These are phyloP conservation scores for Amphipyra tragopoginis DNA, from an alignment of 2,888 invertebrate genomes.

Conservation along the genomic window DNA sequence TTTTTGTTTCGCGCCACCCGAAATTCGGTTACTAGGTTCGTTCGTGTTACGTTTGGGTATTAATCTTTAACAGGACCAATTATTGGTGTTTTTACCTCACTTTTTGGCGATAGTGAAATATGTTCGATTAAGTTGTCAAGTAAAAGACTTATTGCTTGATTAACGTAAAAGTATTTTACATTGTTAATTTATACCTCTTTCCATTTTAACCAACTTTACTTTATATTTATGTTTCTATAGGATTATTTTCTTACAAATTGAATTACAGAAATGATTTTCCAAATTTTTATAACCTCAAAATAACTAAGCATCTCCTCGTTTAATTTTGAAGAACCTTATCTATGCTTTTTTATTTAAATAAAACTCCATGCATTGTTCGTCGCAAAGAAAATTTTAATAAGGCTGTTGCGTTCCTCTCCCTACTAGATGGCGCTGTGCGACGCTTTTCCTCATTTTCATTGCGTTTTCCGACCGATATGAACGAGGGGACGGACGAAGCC, in stretches of 20 bases:
- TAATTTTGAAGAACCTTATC: not conserved
- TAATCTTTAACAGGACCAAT: slow-evolving; percentile 66
- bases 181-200: not conserved
- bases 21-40: slow-evolving; percentile 89
- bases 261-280: no score
- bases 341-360: not conserved
- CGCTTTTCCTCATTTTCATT: slow-evolving; percentile 73
- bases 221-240: no score
- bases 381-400: slow-evolving; percentile 24
- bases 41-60: slow-evolving; percentile 69
- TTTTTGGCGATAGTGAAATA: slow-evolving; percentile 36
- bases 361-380: not conserved
- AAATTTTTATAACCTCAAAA: no score
- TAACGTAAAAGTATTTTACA: not conserved
- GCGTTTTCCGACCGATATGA: slow-evolving; percentile 66
- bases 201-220: no score
- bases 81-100: slow-evolving; percentile 62
- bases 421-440: slow-evolving; percentile 81
- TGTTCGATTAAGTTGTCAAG: slow-evolving; percentile 20
- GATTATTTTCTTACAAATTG: no score
- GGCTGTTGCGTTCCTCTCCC: slow-evolving; percentile 72
- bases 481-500: not conserved
- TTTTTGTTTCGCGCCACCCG: slow-evolving; percentile 89
- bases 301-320: no score
- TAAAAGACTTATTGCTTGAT: slow-evolving; percentile 19